These are phyloP conservation scores for Zoanthus gigantus DNA, from an alignment of 92 coral and sea anemone genomes.

Conservation along the genomic window DNA sequence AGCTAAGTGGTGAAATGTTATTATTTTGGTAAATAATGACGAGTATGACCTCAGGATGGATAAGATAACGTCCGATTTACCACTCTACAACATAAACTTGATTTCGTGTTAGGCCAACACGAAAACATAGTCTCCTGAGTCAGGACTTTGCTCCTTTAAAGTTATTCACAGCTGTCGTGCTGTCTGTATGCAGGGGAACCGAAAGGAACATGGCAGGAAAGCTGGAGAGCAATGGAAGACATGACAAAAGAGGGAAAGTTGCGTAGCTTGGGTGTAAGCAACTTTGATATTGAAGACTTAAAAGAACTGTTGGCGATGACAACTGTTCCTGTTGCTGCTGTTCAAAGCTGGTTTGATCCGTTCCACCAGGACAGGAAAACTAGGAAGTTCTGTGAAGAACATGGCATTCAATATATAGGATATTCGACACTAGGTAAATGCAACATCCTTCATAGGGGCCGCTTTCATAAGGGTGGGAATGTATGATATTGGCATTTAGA, in stretches of 20 bases:
- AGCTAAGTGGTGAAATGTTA: no score
- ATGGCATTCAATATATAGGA: conserved; percentile 90
- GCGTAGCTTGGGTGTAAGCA: conserved; percentile 96
- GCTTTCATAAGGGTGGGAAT: no score
- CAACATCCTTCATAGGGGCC: not conserved
- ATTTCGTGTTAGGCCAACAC: no score
- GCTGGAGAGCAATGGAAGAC: conserved; percentile 99
- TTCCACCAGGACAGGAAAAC: conserved; percentile 85
- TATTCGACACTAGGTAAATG: conserved; percentile 91
- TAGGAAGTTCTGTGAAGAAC: conserved; percentile 74
- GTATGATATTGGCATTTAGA: no score
- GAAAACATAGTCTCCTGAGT: no score
- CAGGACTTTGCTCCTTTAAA: no score
- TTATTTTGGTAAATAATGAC: no score
- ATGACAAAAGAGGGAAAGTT: conserved; percentile 87
- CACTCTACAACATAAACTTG: no score
- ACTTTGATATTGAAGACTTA: conserved; percentile 77
- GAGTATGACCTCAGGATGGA: no score
- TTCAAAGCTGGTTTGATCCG: conserved; percentile 98
- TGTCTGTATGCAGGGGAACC: conserved; percentile 74
- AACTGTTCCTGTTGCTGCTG: conserved; percentile 90
- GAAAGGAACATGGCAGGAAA: conserved; percentile 94
- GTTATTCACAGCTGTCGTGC: no score
- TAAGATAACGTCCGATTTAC: no score
- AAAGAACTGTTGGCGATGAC: conserved; percentile 80